Base-by-base conservation (phyloP, 1,140 invertebrate genomes). In the Tribolium madens region DNA sequence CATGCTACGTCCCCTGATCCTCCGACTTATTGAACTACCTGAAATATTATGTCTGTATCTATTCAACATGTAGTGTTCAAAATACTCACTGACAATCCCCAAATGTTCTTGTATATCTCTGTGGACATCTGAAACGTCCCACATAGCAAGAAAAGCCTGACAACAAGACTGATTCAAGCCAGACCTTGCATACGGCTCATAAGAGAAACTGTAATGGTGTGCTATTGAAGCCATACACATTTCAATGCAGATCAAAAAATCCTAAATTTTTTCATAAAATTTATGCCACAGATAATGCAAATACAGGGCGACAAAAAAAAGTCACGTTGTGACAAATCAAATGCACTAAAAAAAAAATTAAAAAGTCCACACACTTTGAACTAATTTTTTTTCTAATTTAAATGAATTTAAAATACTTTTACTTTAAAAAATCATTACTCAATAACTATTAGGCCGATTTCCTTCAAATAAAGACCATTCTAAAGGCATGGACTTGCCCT, bases 191-290 rank as follows among this genome's bases (percentile, higher is more conserved):
- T 94, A 99, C 7, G 95, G 94, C 85, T 93, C 92, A 85, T 97
- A 94, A 17, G 96, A 96, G 85, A 98, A 99, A 78, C 95, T 96
- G 86, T 95, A 98, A 84, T 97, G 95, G 88, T 98, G 97, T 1
- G 96, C 97, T 9, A 98, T 91, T 0, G 97, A 95, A 6, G 97
- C 97, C 78, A 98, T 84, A 84, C 98, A 98, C 97, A 99, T 99
- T 88, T 99, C 97, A 82, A 98, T 96, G 83, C 97, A 99, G 75
- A 99, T 97, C 53, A 97, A 87, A 86, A 98, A 98, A 88, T 98
- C 95, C 92, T n/a, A n/a, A n/a, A n/a, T n/a, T n/a, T n/a, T n/a
- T n/a, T n/a, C n/a, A n/a, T n/a, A n/a, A n/a, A n/a, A n/a, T n/a
- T n/a, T n/a, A n/a, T n/a, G n/a, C n/a, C n/a, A n/a, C n/a, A n/a